Percentiles rank a stretch among this genome's conserved stretches.
Evolutionary conservation across 2,888 invertebrate species (phyloP).

Genomic region (Tupiocoris notatus): DNA sequence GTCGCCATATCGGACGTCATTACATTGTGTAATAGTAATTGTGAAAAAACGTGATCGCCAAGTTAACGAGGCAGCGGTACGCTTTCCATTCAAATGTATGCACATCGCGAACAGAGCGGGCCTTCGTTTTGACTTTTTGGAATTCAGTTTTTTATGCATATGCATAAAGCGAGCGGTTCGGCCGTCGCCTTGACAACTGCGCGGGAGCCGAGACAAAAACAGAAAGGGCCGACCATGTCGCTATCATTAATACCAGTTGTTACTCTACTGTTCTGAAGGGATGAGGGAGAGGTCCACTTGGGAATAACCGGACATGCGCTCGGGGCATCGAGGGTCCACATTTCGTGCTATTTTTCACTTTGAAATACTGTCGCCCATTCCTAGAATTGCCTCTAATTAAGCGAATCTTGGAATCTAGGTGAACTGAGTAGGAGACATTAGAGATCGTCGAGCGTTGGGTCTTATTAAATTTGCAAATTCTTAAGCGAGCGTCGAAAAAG

Average conservation of each 20-base stretch:
- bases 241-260: constrained; percentile 11
- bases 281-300: background rate
- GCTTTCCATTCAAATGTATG: constrained; percentile 11
- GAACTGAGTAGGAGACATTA: no score
- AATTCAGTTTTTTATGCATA: background rate
- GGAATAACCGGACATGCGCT: background rate
- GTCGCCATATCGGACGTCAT: no score
- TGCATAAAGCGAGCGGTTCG: constrained; percentile 4
- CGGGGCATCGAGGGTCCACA: background rate
- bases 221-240: background rate
- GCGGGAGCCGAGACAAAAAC: background rate
- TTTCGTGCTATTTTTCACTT: background rate
- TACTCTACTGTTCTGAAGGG: background rate
- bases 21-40: no score
- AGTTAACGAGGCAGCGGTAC: no score
- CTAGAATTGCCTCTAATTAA: no score
- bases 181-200: background rate
- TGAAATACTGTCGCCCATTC: background rate
- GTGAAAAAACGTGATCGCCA: no score
- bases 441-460: no score
- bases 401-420: no score
- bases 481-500: no score
- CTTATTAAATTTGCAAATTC: no score
- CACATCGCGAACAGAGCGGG: background rate
- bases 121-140: constrained; percentile 1